Conservation (phyloP, 2,888 invertebrate genomes). For the Brachyptera putata region DNA sequence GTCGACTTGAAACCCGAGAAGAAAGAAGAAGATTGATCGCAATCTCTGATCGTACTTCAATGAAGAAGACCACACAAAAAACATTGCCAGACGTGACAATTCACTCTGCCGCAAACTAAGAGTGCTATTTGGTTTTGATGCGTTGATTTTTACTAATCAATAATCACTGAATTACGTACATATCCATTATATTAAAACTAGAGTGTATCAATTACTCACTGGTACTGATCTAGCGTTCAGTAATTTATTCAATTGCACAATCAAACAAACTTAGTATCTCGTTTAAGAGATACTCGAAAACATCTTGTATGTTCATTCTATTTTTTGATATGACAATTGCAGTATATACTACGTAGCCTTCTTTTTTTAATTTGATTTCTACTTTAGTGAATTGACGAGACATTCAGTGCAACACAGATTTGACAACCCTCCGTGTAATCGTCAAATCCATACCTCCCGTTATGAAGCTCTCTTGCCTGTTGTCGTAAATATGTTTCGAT, state of each 20-base stretch:
- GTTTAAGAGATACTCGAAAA: slow-evolving; percentile 21
- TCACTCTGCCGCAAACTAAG: not conserved
- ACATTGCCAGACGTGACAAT: too few relatives aligned
- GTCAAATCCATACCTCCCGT: not conserved
- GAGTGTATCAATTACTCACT: not conserved
- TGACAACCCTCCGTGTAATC: not conserved
- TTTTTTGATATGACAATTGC: slow-evolving; percentile 11
- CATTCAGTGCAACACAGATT: too few relatives aligned
- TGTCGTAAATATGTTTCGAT: not conserved
- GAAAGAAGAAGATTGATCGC: slow-evolving; percentile 85
- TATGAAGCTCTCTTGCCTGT: slow-evolving; percentile 9
- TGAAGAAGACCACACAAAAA: slow-evolving; percentile 11
- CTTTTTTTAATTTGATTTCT: too few relatives aligned
- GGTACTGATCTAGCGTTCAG: too few relatives aligned
- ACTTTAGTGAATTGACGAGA: too few relatives aligned
- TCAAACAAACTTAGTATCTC: slow-evolving; percentile 12
- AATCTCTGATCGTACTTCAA: not conserved
- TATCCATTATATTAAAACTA: slow-evolving; percentile 13
- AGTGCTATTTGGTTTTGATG: slow-evolving; percentile 9
- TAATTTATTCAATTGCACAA: slow-evolving; percentile 14
- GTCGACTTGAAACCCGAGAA: slow-evolving; percentile 94
- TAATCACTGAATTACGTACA: slow-evolving; percentile 12
- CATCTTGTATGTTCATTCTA: not conserved
- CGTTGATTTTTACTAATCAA: not conserved
- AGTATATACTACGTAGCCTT: not conserved